Percentiles rank a stretch among this genome's conserved stretches.
Evolutionary conservation across 2,888 invertebrate genomes (phyloP).

Genomic region (Apocheima hispidaria): DNA sequence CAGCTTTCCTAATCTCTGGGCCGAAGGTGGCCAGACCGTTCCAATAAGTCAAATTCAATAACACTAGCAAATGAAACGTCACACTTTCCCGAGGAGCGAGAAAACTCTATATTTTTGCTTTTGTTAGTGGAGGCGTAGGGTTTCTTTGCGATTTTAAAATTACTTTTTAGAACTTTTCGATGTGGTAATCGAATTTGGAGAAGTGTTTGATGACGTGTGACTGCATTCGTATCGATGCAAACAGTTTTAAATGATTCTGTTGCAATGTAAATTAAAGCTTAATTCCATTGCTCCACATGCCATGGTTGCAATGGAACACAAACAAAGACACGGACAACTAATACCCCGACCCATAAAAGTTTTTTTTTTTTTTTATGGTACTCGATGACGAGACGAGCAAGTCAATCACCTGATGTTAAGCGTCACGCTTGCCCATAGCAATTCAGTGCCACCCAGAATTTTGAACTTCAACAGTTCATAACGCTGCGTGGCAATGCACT

Average conservation of each 20-base stretch:
- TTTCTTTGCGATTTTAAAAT: conserved; percentile 39
- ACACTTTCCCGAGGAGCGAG: conserved; percentile 47
- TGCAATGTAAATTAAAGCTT: no score
- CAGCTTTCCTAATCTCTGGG: conserved; percentile 23
- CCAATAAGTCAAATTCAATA: conserved; percentile 83
- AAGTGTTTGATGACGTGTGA: neutral
- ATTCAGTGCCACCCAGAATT: no score
- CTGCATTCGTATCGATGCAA: neutral
- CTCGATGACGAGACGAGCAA: no score
- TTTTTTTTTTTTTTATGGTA: no score
- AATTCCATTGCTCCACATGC: no score
- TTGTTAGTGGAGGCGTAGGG: conserved; percentile 22
- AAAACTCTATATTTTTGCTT: conserved; percentile 63
- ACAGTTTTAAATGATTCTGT: neutral
- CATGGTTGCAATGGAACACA: no score
- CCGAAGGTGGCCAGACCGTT: conserved; percentile 59
- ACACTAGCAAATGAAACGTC: conserved; percentile 76
- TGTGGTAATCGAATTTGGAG: conserved; percentile 13
- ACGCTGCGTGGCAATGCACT: no score
- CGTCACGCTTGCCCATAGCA: no score
- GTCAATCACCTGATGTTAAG: no score
- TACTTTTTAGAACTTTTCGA: conserved; percentile 33
- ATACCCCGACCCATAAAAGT: no score
- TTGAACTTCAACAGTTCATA: no score
- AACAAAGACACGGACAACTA: no score